Percentiles rank a stretch among this genome's conserved stretches.
phyloP scores from a whole-genome alignment of 1,140 invertebrate species.

The Aphaenogaster floridana region DNA sequence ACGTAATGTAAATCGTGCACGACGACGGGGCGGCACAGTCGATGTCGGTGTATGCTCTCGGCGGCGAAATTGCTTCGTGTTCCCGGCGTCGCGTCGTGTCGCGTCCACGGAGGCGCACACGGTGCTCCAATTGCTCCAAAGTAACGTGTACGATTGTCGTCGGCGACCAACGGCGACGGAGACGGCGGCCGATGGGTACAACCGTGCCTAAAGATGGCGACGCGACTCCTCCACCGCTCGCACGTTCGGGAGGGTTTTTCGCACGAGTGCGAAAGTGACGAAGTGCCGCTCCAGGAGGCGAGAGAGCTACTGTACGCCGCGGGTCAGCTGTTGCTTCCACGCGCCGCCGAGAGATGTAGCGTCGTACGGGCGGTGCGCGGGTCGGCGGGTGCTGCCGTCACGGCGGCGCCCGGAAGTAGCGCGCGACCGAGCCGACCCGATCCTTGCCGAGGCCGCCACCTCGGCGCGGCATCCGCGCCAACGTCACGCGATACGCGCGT shows the following conservation, averaged over 20 bases:
- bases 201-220: slow-evolving; percentile 84
- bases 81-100: slow-evolving; percentile 29
- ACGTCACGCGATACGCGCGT: slow-evolving; percentile 24
- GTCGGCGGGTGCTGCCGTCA: slow-evolving; percentile 65
- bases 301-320: slow-evolving; percentile 78
- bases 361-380: not conserved
- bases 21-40: slow-evolving; percentile 22
- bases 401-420: not conserved
- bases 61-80: slow-evolving; percentile 19
- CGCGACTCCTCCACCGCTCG: slow-evolving; percentile 67
- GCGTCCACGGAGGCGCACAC: slow-evolving; percentile 32
- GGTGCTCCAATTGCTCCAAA: not conserved
- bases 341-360: slow-evolving; percentile 77
- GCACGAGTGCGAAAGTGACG: slow-evolving; percentile 79
- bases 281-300: slow-evolving; percentile 69
- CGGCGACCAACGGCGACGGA: slow-evolving; percentile 48
- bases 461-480: not conserved
- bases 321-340: slow-evolving; percentile 71
- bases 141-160: slow-evolving; percentile 24
- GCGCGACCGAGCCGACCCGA: not conserved
- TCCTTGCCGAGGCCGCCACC: not conserved
- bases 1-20: slow-evolving; percentile 20
- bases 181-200: slow-evolving; percentile 59
- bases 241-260: slow-evolving; percentile 74
- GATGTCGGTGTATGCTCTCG: not conserved